Conservation (phyloP, 2,888 invertebrate species). For the Lepidocyrtoides sp. region DNA sequence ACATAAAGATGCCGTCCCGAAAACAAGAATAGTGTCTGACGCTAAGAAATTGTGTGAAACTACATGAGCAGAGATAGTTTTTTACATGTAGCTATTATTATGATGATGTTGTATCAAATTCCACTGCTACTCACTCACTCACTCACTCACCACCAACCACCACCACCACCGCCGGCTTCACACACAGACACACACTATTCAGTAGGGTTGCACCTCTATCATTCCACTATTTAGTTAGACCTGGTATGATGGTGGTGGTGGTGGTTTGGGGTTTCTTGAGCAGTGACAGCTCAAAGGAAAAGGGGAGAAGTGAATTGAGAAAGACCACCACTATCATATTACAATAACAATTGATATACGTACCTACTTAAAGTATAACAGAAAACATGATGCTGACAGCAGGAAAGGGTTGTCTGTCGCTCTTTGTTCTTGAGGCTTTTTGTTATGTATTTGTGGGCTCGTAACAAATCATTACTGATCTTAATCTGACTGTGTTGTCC, state of each 20-base stretch:
- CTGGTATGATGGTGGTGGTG: slow-evolving; percentile 1
- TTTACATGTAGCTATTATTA: neutral
- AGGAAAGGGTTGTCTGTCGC: slow-evolving; percentile 64
- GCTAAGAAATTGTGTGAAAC: neutral
- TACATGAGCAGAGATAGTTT: neutral
- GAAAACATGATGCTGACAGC: slow-evolving; percentile 51
- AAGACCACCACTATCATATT: slow-evolving; percentile 52
- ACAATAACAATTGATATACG: slow-evolving; percentile 45
- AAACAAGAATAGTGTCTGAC: slow-evolving; percentile 9
- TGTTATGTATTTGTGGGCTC: neutral
- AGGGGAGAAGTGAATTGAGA: slow-evolving; percentile 61
- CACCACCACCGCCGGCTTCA: neutral
- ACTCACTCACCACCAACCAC: neutral
- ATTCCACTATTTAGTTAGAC: neutral
- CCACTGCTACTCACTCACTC: slow-evolving; percentile 1
- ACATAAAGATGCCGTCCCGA: neutral
- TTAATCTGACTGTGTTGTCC: slow-evolving; percentile 1
- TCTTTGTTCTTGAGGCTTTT: slow-evolving; percentile 31
- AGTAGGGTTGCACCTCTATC: neutral
- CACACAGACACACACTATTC: neutral
- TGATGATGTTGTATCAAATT: slow-evolving; percentile 29
- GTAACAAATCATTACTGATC: neutral
- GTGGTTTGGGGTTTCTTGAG: slow-evolving; percentile 41
- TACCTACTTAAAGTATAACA: slow-evolving; percentile 6
- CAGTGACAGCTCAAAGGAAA: slow-evolving; percentile 39